Conservation (phyloP, 1,140 invertebrate species). For the Leptopilina clavipes region DNA sequence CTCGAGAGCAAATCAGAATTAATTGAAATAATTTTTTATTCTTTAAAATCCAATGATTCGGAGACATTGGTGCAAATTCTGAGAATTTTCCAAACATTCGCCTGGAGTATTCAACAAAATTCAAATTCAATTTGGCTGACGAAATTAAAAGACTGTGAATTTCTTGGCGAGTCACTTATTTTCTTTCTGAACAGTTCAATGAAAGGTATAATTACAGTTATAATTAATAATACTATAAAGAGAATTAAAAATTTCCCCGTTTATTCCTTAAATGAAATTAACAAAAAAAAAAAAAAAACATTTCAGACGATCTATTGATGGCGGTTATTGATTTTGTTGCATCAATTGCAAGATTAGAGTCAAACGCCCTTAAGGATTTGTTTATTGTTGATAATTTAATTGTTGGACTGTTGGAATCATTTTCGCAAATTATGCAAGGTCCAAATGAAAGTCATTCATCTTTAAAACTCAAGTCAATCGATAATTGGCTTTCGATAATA, state of each 20-base stretch:
- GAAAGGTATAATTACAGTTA: conserved; percentile 79
- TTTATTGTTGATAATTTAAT: conserved; percentile 55
- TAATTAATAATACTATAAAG: too few relatives aligned
- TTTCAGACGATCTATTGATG: conserved; percentile 63
- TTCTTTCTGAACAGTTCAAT: conserved; percentile 82
- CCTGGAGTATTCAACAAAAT: conserved; percentile 74
- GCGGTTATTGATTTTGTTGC: conserved; percentile 56
- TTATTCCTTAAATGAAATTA: too few relatives aligned
- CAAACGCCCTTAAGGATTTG: conserved; percentile 48
- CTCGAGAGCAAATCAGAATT: conserved; percentile 71
- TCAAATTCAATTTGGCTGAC: conserved; percentile 73
- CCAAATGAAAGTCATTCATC: conserved; percentile 50
- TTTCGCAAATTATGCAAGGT: conserved; percentile 47
- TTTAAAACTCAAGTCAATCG: conserved; percentile 47
- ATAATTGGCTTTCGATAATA: conserved; percentile 58
- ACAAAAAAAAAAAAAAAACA: neutral
- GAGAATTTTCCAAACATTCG: conserved; percentile 77
- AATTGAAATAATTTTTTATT: conserved; percentile 74
- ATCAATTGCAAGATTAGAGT: conserved; percentile 48
- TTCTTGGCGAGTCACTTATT: conserved; percentile 75
- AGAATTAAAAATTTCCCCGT: too few relatives aligned
- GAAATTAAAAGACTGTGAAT: conserved; percentile 71
- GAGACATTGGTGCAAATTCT: conserved; percentile 81
- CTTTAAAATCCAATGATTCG: conserved; percentile 78
- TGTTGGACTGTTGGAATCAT: conserved; percentile 55